Evolutionary conservation across 2,113 vertebrate genomes (phyloP).

Genomic region (Pomatostomus ruficeps): DNA sequence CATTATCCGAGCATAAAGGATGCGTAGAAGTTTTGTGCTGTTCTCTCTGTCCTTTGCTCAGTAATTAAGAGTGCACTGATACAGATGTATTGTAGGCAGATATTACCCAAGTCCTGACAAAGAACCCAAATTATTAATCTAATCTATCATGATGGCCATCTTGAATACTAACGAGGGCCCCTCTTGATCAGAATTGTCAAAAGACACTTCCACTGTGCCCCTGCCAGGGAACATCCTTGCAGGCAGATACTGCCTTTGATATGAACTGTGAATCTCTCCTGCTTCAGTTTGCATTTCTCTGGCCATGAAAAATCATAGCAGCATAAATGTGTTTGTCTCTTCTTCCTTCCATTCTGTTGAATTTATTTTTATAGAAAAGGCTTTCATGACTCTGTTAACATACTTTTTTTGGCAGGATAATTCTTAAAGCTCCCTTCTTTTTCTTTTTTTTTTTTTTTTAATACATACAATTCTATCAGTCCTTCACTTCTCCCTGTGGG

Average conservation of each 20-base stretch:
- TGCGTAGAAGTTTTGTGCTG: background rate
- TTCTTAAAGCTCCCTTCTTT: background rate
- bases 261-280: background rate
- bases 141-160: slow-evolving; percentile 47
- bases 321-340: background rate
- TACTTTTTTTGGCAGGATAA: background rate
- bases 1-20: background rate
- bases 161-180: slow-evolving; percentile 57
- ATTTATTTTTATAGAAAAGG: background rate
- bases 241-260: slow-evolving; percentile 36
- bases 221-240: slow-evolving; percentile 12
- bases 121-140: slow-evolving; percentile 65
- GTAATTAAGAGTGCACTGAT: slow-evolving; percentile 53
- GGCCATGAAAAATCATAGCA: background rate
- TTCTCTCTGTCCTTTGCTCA: slow-evolving; percentile 10
- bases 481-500: background rate
- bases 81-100: slow-evolving; percentile 55
- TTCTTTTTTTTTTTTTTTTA: background rate
- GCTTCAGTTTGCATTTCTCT: slow-evolving; percentile 1
- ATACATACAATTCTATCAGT: background rate
- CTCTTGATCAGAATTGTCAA: slow-evolving; percentile 67
- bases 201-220: slow-evolving; percentile 52
- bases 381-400: background rate
- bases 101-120: slow-evolving; percentile 52
- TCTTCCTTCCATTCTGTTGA: background rate